A percentile compares a stretch with the other conserved stretches of the same genome.
Conservation (phyloP, 1,140 invertebrate genomes). For the Penaeus japonicus region DNA sequence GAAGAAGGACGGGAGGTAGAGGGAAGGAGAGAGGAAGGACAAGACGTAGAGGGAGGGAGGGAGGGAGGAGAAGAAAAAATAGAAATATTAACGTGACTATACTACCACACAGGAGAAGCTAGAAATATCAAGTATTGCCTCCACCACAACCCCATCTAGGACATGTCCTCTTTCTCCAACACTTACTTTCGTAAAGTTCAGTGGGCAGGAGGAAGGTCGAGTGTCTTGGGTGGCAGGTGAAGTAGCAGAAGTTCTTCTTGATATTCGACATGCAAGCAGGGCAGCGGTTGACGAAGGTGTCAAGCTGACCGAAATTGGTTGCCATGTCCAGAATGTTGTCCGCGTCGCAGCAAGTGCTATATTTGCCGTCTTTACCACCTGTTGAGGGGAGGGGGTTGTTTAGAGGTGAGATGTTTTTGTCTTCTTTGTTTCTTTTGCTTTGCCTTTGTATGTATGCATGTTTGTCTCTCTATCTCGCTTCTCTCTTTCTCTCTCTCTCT, state of each 20-base stretch:
- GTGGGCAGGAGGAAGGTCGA: conserved; percentile 76
- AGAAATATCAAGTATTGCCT: too few species aligned
- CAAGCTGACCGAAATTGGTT: conserved; percentile 68
- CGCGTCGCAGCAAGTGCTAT: conserved; percentile 61
- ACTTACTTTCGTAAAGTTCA: conserved; percentile 33
- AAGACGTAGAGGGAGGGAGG: too few species aligned
- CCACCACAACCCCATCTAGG: too few species aligned
- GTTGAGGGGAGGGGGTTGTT: background rate
- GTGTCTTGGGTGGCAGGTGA: conserved; percentile 82
- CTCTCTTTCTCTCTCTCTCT: too few species aligned
- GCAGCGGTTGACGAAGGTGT: conserved; percentile 76
- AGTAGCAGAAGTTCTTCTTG: conserved; percentile 79
- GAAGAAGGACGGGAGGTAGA: too few species aligned
- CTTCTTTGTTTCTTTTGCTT: background rate
- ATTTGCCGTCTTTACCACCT: background rate
- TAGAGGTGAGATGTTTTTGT: background rate
- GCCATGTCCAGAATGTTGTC: conserved; percentile 61
- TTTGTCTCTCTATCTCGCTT: too few species aligned
- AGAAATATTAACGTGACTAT: too few species aligned
- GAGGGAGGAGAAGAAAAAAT: too few species aligned
- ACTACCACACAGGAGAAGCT: too few species aligned
- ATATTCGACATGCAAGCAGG: conserved; percentile 87
- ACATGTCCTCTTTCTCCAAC: background rate
- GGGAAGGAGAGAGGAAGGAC: too few species aligned
- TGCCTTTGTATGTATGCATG: background rate